Percentiles rank a stretch among this genome's conserved stretches.
phyloP scores from a whole-genome alignment of 2,888 invertebrate species.

The Steromphala cineraria region DNA sequence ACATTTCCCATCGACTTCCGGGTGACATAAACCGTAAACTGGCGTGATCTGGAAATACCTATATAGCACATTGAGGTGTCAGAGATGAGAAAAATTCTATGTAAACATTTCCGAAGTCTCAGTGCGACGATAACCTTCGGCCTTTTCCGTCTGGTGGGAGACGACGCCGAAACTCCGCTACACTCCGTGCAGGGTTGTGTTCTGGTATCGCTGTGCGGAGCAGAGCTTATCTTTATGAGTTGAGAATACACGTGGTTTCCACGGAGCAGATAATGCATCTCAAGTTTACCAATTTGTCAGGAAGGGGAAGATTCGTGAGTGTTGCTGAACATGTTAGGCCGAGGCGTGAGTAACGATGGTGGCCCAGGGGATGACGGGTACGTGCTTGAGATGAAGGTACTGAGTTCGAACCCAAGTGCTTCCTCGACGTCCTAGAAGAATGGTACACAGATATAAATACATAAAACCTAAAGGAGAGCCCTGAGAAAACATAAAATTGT shows the following conservation, averaged over 20 bases:
- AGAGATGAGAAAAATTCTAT: no score
- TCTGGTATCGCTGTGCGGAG: background rate
- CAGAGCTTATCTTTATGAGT: constrained; percentile 7
- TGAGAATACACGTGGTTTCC: constrained; percentile 2
- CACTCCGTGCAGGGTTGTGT: background rate
- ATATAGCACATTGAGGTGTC: no score
- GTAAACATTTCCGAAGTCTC: no score
- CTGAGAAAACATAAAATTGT: no score
- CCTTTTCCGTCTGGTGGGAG: no score
- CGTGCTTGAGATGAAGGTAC: background rate
- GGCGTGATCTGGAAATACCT: no score
- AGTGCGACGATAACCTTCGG: no score
- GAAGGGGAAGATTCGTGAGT: background rate
- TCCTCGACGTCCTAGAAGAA: background rate
- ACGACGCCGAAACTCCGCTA: no score
- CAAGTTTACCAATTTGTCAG: constrained; percentile 16
- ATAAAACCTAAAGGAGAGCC: no score
- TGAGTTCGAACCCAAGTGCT: background rate
- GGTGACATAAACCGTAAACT: no score
- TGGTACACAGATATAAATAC: no score
- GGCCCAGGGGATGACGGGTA: background rate
- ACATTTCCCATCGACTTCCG: no score
- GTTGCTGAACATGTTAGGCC: background rate
- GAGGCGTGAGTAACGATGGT: background rate
- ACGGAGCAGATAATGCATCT: background rate